Conservation (phyloP, 2,113 vertebrate genomes). For the Odocoileus virginianus region DNA sequence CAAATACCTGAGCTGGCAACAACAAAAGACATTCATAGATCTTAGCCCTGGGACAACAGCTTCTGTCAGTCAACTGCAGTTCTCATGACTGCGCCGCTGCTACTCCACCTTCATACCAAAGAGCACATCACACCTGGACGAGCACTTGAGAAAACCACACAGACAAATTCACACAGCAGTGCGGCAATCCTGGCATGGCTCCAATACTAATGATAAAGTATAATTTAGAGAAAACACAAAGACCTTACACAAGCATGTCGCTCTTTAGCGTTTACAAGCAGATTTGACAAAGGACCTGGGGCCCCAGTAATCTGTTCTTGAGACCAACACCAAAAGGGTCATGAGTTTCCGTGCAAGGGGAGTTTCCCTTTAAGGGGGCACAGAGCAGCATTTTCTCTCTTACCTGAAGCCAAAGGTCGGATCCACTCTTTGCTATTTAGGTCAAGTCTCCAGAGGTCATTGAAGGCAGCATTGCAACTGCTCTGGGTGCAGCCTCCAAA, state of each 20-base stretch:
- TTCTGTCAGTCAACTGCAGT: not conserved
- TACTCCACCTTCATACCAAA: not conserved
- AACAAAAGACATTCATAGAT: slow-evolving; percentile 35
- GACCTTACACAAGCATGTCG: not conserved
- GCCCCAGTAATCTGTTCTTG: not conserved
- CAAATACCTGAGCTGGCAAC: slow-evolving; percentile 66
- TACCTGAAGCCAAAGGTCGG: slow-evolving; percentile 97
- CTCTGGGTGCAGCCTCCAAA: slow-evolving; percentile 99
- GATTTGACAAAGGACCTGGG: not conserved
- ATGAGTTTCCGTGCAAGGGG: not conserved
- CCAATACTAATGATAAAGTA: not conserved
- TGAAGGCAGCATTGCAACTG: slow-evolving; percentile 98
- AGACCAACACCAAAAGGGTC: not conserved
- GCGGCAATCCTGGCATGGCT: not conserved
- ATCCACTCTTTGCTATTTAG: slow-evolving; percentile 99
- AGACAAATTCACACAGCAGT: slow-evolving; percentile 15
- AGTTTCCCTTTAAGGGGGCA: not conserved
- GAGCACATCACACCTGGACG: not conserved
- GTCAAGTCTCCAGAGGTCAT: slow-evolving; percentile 98
- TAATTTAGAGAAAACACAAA: not conserved
- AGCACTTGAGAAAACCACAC: slow-evolving; percentile 31
- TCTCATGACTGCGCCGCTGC: not conserved
- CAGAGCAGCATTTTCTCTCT: slow-evolving; percentile 15
- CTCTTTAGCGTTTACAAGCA: not conserved
- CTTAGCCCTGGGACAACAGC: slow-evolving; percentile 47